phyloP scores from a whole-genome alignment of 2,888 invertebrate genomes.

The Trichopoda pennipes region DNA sequence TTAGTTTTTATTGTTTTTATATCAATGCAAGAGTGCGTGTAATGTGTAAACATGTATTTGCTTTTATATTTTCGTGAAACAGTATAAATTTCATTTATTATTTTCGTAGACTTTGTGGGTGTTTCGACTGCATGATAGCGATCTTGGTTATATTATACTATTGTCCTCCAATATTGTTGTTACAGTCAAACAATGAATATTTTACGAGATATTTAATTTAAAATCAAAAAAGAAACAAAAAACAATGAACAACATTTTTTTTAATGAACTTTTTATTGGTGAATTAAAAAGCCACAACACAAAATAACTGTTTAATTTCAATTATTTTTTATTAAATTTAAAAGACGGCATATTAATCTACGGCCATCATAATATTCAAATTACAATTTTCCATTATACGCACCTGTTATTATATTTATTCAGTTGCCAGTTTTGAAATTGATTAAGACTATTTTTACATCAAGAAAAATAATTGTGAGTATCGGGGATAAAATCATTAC shows the following conservation, averaged over 20 bases:
- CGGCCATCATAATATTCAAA: background rate
- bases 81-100: background rate
- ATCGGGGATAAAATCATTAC: no score
- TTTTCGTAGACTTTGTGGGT: background rate
- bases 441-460: no score
- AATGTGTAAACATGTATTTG: background rate
- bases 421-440: no score
- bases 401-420: no score
- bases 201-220: background rate
- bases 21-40: background rate
- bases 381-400: no score
- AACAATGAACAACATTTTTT: background rate
- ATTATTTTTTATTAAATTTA: background rate
- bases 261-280: background rate
- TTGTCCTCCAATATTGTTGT: background rate
- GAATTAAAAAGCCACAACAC: background rate
- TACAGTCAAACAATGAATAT: background rate
- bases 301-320: background rate
- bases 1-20: conserved; percentile 16
- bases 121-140: background rate
- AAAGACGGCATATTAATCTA: background rate
- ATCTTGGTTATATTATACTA: background rate
- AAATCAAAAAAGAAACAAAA: background rate
- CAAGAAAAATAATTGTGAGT: no score
- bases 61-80: background rate